These are phyloP conservation scores for Arremon brunneinucha DNA, from an alignment of 2,797 vertebrate species.

Conservation along the genomic window DNA sequence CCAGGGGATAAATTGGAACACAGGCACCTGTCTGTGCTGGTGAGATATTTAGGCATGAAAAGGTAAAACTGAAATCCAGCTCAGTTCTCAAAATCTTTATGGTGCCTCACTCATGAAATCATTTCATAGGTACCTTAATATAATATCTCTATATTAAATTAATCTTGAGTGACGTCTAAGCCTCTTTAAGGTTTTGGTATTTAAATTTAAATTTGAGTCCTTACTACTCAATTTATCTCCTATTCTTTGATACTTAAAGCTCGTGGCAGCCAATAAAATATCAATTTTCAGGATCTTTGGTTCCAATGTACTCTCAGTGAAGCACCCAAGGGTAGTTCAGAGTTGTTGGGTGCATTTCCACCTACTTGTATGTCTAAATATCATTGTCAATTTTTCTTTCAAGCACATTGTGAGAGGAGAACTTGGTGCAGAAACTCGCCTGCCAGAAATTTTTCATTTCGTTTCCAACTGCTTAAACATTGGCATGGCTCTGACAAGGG, in stretches of 20 bases:
- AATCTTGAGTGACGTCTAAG: not conserved
- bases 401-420: not conserved
- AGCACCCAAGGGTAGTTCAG: not conserved
- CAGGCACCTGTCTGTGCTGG: not conserved
- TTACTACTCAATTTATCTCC: not conserved
- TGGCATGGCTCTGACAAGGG: slow-evolving; percentile 54
- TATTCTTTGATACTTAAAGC: not conserved
- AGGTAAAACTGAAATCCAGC: not conserved
- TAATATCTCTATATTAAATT: not conserved
- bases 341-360: not conserved
- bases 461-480: slow-evolving; percentile 52
- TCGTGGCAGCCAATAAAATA: not conserved
- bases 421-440: not conserved
- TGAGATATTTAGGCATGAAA: not conserved
- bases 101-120: not conserved
- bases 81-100: not conserved
- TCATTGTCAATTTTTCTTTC: not conserved
- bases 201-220: not conserved
- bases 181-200: not conserved
- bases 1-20: not conserved
- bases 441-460: slow-evolving; percentile 27
- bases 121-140: not conserved
- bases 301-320: not conserved
- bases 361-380: not conserved
- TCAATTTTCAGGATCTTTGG: not conserved